These are phyloP conservation scores for Hyposoter dolosus DNA, from an alignment of 2,888 invertebrate species.

Conservation along the genomic window DNA sequence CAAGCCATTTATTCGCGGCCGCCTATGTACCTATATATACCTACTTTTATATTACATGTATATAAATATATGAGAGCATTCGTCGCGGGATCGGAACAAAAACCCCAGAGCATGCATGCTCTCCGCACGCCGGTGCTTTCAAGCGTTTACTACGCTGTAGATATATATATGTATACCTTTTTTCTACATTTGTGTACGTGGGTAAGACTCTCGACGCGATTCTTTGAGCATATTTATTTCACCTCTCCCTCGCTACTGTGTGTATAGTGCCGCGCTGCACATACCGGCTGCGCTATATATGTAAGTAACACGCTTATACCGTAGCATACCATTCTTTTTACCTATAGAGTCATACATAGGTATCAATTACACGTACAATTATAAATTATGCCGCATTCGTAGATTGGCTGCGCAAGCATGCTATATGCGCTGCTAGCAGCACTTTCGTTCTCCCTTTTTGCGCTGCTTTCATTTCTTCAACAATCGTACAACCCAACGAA, in stretches of 20 bases:
- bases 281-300: background rate
- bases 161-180: slow-evolving; percentile 36
- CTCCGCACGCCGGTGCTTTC: slow-evolving; percentile 3
- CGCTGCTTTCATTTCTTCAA: slow-evolving; percentile 46
- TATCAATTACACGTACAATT: slow-evolving; percentile 80
- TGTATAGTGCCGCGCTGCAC: slow-evolving; percentile 7
- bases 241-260: slow-evolving; percentile 54
- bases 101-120: slow-evolving; percentile 37
- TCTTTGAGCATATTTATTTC: slow-evolving; percentile 69
- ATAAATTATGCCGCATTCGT: slow-evolving; percentile 74
- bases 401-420: slow-evolving; percentile 69
- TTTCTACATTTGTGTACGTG: slow-evolving; percentile 8
- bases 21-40: slow-evolving; percentile 58
- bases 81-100: slow-evolving; percentile 25
- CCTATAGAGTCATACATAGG: slow-evolving; percentile 59
- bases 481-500: slow-evolving; percentile 16
- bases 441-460: slow-evolving; percentile 59
- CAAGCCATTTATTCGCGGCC: slow-evolving; percentile 80
- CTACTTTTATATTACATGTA: slow-evolving; percentile 31
- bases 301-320: background rate
- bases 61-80: slow-evolving; percentile 16
- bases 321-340: background rate
- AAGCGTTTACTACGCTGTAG: slow-evolving; percentile 1
- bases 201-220: slow-evolving; percentile 32
- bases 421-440: slow-evolving; percentile 40